Conservation (phyloP, 2,113 vertebrate genomes). For the Chelonoidis abingdonii region DNA sequence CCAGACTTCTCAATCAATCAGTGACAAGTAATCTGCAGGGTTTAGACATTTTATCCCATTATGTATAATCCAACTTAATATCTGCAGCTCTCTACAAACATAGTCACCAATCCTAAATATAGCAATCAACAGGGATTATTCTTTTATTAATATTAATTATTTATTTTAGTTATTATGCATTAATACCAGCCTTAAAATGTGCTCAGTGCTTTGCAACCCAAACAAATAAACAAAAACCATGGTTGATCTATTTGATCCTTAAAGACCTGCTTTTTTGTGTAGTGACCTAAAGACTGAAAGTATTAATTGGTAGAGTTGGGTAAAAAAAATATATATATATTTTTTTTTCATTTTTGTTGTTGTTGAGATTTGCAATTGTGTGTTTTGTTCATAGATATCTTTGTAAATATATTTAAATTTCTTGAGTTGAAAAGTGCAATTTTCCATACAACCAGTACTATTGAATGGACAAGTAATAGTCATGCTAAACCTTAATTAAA, state of each 20-base stretch:
- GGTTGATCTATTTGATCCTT: neutral
- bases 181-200: accelerated
- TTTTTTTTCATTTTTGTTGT: neutral
- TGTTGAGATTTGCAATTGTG: neutral
- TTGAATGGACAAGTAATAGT: neutral
- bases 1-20: neutral
- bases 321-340: no score
- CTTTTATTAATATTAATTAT: neutral
- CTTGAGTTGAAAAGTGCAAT: neutral
- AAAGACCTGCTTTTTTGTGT: neutral
- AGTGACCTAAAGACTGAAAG: neutral
- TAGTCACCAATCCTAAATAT: neutral
- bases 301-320: neutral
- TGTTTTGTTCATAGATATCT: neutral
- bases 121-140: neutral
- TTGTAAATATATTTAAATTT: neutral
- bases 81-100: neutral
- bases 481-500: neutral
- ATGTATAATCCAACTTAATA: neutral
- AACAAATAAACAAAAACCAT: accelerated
- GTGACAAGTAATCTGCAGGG: neutral
- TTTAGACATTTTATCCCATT: slow-evolving; percentile 13
- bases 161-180: accelerated
- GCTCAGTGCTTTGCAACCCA: neutral
- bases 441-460: neutral